A percentile compares a stretch with the other conserved stretches of the same genome.
These are phyloP conservation scores for Glaucomys volans DNA, from an alignment of 2,113 vertebrate species.

Conservation along the genomic window DNA sequence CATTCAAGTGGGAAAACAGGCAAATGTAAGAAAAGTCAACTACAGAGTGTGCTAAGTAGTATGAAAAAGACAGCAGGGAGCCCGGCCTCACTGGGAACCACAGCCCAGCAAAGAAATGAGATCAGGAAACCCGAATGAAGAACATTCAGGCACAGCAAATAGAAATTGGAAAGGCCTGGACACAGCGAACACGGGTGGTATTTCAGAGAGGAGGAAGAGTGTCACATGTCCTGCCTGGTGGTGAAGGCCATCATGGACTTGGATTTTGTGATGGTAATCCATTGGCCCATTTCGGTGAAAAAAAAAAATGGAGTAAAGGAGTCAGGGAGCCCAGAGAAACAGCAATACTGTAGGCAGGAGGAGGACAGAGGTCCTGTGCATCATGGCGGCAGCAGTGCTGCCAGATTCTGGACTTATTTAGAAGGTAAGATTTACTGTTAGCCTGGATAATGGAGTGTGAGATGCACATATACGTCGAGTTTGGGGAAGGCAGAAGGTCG, in stretches of 20 bases:
- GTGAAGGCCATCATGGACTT: not conserved
- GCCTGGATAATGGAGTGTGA: not conserved
- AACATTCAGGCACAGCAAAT: not conserved
- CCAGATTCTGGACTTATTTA: not conserved
- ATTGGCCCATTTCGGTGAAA: too few species aligned
- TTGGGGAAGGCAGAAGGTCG: not conserved
- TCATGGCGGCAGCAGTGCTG: not conserved
- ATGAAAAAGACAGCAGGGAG: not conserved
- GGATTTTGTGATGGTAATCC: too few species aligned
- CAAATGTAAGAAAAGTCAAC: not conserved
- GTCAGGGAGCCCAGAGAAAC: not conserved
- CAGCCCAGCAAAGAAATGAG: not conserved
- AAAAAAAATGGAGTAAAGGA: not conserved
- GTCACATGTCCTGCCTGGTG: not conserved
- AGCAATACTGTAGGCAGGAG: too few species aligned
- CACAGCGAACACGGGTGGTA: accelerated
- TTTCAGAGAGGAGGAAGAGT: not conserved
- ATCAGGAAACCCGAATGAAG: not conserved
- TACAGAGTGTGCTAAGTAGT: not conserved
- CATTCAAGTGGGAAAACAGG: not conserved
- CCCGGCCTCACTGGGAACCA: not conserved
- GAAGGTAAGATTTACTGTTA: not conserved
- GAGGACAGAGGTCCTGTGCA: too few species aligned
- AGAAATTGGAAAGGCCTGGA: not conserved
- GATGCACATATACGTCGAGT: not conserved